Percentiles rank a stretch among this genome's conserved stretches.
Conservation (phyloP, 2,797 vertebrate genomes). For the Sebastes nivosus region DNA sequence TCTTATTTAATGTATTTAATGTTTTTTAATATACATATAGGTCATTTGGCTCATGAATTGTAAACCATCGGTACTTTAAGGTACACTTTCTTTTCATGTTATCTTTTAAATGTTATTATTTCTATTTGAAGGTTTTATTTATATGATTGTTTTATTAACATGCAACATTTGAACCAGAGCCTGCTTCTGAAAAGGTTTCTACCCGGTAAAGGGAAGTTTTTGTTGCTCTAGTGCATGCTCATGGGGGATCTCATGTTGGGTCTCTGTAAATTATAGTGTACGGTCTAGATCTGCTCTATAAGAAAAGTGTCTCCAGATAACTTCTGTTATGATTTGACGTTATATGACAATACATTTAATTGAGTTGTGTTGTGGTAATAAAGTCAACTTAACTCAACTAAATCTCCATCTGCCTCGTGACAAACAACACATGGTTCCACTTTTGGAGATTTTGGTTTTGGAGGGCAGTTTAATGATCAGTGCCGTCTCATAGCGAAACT, state of each 20-base stretch:
- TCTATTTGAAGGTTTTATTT: not conserved
- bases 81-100: not conserved
- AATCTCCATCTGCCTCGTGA: not conserved
- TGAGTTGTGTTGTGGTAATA: not conserved
- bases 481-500: constrained; percentile 25
- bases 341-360: too few relatives aligned
- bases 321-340: too few relatives aligned
- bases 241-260: too few relatives aligned
- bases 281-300: too few relatives aligned
- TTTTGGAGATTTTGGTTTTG: not conserved
- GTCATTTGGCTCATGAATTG: not conserved
- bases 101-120: not conserved
- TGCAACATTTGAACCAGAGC: too few relatives aligned
- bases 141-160: not conserved
- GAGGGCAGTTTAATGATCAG: not conserved
- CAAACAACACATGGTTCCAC: not conserved
- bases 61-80: not conserved
- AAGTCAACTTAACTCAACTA: not conserved
- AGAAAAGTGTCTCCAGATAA: too few relatives aligned
- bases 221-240: too few relatives aligned
- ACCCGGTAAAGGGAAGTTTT: too few relatives aligned
- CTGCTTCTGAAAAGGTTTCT: too few relatives aligned
- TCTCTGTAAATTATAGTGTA: too few relatives aligned
- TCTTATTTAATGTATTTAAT: not conserved
- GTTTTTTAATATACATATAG: not conserved